Conservation (phyloP, 2,888 invertebrate genomes). For the Drosophila parthenogenetica region DNA sequence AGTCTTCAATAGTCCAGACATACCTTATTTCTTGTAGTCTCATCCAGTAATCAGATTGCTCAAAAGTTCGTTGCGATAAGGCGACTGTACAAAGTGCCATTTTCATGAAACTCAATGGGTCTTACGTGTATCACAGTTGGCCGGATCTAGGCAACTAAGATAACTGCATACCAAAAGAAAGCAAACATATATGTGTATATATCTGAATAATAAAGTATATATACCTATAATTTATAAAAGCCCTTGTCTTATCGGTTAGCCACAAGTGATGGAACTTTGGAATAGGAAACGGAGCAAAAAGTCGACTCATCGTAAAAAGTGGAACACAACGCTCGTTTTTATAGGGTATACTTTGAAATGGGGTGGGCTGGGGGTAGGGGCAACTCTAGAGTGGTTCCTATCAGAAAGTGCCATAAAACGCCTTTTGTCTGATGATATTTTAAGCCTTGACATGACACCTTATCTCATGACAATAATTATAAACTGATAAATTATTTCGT, state of each 20-base stretch:
- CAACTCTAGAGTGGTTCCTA: slow-evolving; percentile 26
- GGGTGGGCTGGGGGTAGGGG: no score
- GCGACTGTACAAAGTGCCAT: not conserved
- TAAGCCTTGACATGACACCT: slow-evolving; percentile 38
- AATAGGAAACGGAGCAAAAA: slow-evolving; percentile 38
- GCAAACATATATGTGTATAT: not conserved
- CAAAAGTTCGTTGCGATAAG: not conserved
- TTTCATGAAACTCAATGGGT: slow-evolving; percentile 8
- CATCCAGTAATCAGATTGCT: not conserved
- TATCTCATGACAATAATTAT: slow-evolving; percentile 43
- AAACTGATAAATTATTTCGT: slow-evolving; percentile 10
- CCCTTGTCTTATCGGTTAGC: slow-evolving; percentile 34
- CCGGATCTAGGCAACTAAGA: slow-evolving; percentile 5
- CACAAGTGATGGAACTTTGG: slow-evolving; percentile 40
- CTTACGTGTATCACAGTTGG: not conserved
- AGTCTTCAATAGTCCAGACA: no score
- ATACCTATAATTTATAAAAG: slow-evolving; percentile 23
- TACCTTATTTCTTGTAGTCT: not conserved
- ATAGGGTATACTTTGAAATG: no score
- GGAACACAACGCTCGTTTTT: slow-evolving; percentile 15
- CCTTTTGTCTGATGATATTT: slow-evolving; percentile 46
- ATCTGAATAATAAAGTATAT: slow-evolving; percentile 13
- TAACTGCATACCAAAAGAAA: slow-evolving; percentile 4
- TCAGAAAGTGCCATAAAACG: slow-evolving; percentile 22
- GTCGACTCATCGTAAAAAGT: slow-evolving; percentile 43